These are phyloP conservation scores for Arizona elegans DNA, from an alignment of 2,113 vertebrate genomes.

Conservation along the genomic window DNA sequence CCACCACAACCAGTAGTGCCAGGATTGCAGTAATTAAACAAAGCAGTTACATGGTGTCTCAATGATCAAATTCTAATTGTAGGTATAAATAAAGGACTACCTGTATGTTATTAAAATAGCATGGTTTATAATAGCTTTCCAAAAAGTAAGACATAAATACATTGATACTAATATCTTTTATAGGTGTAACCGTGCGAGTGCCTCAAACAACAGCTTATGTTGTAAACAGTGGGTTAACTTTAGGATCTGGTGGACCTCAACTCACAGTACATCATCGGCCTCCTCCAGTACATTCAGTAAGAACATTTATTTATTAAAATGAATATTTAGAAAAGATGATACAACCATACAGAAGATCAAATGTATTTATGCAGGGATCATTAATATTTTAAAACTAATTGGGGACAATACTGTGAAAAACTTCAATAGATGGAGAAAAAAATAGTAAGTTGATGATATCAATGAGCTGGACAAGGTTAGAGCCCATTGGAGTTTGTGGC, in stretches of 20 bases:
- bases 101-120: background rate
- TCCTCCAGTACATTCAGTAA: slow-evolving; percentile 70
- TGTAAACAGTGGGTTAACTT: slow-evolving; percentile 75
- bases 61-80: background rate
- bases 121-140: background rate
- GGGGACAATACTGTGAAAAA: background rate
- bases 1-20: background rate
- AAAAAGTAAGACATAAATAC: background rate
- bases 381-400: background rate
- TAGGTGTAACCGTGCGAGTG: slow-evolving; percentile 76
- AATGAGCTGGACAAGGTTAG: background rate
- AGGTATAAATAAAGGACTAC: background rate
- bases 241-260: slow-evolving; percentile 76
- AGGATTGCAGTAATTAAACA: background rate
- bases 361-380: background rate
- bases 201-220: slow-evolving; percentile 76
- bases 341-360: background rate
- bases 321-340: background rate
- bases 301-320: slow-evolving; percentile 19
- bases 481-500: background rate
- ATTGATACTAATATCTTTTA: background rate
- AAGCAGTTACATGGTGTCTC: background rate
- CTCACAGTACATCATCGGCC: slow-evolving; percentile 81
- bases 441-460: background rate
- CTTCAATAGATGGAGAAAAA: background rate